Evolutionary conservation across 2,113 vertebrate species (phyloP).

Genomic region (Strix uralensis): DNA sequence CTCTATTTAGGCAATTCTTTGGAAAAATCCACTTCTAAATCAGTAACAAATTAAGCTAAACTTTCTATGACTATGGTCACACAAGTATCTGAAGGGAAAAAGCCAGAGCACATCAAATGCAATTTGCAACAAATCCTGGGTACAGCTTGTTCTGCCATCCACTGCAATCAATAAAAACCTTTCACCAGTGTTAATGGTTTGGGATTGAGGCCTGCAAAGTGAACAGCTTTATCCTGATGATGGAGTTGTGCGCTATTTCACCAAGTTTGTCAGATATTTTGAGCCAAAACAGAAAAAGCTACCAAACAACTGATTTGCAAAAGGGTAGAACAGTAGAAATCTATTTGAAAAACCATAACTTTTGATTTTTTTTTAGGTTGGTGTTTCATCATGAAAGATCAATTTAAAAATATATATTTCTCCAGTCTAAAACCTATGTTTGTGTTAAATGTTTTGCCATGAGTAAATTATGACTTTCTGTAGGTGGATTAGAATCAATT

Average conservation of each 20-base stretch:
- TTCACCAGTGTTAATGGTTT: background rate
- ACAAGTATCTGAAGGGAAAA: background rate
- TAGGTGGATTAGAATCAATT: background rate
- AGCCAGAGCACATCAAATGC: background rate
- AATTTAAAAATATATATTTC: background rate
- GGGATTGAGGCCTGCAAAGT: background rate
- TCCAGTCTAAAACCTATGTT: background rate
- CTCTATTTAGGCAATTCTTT: background rate
- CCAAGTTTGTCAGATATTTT: background rate
- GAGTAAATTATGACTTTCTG: background rate
- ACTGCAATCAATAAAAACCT: background rate
- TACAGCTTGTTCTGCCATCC: background rate
- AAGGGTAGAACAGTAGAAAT: background rate
- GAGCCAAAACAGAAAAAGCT: background rate
- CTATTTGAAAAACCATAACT: background rate
- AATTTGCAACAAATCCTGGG: background rate
- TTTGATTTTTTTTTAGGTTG: background rate
- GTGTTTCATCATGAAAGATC: background rate
- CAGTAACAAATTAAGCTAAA: background rate
- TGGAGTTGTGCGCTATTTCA: background rate
- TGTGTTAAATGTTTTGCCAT: background rate
- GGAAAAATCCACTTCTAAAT: background rate
- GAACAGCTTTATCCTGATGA: background rate
- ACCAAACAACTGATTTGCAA: background rate
- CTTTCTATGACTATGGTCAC: background rate